Evolutionary conservation across 1,140 invertebrate genomes (phyloP), one percentile per base, ranked within the genome.

Genomic region (Bicyclus anynana): DNA sequence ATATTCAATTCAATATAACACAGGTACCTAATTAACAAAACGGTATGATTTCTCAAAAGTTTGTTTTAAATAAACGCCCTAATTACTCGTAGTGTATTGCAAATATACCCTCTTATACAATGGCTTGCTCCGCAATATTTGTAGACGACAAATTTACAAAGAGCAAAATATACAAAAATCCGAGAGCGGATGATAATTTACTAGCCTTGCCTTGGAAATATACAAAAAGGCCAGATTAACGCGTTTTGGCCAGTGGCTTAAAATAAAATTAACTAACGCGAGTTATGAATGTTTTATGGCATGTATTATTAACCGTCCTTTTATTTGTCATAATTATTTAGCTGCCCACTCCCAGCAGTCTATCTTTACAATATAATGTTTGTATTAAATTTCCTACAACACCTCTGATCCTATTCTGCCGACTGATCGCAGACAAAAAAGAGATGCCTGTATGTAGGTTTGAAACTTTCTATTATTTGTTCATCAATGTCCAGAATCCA

Each of bases 121-220:
- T 65, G 52, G 48, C 49, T 56, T 33, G 37, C 23, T 52, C 52
- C 42, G 62, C 61, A 64, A 63, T 61, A 59, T 65, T 68, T 59
- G 48, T 40, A 40, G 50, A 56, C 48, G 61, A 67, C 69, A n/a
- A n/a, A n/a, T n/a, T n/a, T n/a, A n/a, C n/a, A 70, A 64, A 71
- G 63, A 67, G 60, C 61, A 64, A 74, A 73, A 76, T 74, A 69
- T 64, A 74, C 63, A 72, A 67, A 74, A 69, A 59, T 44, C 54
- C 17, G 37, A 14, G 55, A 54, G 53, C 47, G 46, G 38, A 67
- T 63, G 17, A 12, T 14, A 77, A 79, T 72, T 60, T 65, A 55
- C 63, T 68, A 72, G 68, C 62, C 71, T 71, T 44, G 74, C 37
- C 37, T 17, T 40, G 37, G 37, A 40, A 73, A 79, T 69, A 76